Evolutionary conservation across 2,113 vertebrate species (phyloP), one percentile per base, ranked within the genome.

Genomic region (Genyomyrus donnyi): DNA sequence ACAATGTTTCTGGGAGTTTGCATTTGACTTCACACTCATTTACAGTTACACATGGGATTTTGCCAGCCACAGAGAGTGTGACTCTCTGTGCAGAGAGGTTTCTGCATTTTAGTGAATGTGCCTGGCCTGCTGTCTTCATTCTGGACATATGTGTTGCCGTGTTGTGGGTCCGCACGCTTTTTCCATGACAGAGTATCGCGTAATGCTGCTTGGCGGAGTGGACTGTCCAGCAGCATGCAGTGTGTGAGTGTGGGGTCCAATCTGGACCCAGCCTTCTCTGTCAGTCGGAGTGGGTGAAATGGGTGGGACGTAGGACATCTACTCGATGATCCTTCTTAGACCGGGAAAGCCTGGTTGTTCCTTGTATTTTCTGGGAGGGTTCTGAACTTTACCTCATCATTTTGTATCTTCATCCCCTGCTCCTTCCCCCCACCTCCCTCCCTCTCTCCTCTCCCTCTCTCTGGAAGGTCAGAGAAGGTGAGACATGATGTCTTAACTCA

Each of bases 401-500:
- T 21, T 42, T 24, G 31, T 31, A 50, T 35, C 27, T 45, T 27
- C 53, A 35, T 39, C 46, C 46, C 31, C 17, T 66, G 45, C 85
- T n/a, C 6, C 77, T 39, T 58, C 48, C 19, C 2, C 58, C 19
- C 27, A 9, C 9, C 19, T 48, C 15, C 39, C 39, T 48, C 15
- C 2, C 27, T 45, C 56, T 87, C 35, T 4, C 70, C 46, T 62
- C 31, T 53, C 8, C 39, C 42, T 62, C 39, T 74, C 83, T 87
- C 88, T 27, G 58, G 9, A 58, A 87, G 83, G 66, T 91, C 88
- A 90, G 66, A 19, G 62, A 66, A 90, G 88, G 88, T 91, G 88
- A 90, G 85, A 89, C 90, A 31, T 89, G 85, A 90, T 90, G 85
- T 77, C 77, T 89, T 85, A 66, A 70, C 66, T 91, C 66, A 77